Conservation (phyloP, 1,140 invertebrate species). For the Bombyx mori region ASM3026992v2 NC_085116.1:2852001-2852500, state of each 20-base stretch:
- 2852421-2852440: too few relatives aligned
- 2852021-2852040: slow-evolving; percentile 21
- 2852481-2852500: too few relatives aligned
- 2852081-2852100: slow-evolving; percentile 18
- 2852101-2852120: slow-evolving; percentile 18
- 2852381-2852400: too few relatives aligned
- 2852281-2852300: slow-evolving; percentile 19
- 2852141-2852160: slow-evolving; percentile 11
- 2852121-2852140: slow-evolving; percentile 8
- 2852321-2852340: neutral
- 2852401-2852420: too few relatives aligned
- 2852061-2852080: slow-evolving; percentile 10
- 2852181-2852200: slow-evolving; percentile 11
- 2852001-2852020: slow-evolving; percentile 13
- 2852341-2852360: too few relatives aligned
- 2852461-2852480: too few relatives aligned
- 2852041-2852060: slow-evolving; percentile 28
- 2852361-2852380: too few relatives aligned
- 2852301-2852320: slow-evolving; percentile 33
- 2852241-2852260: slow-evolving; percentile 18
- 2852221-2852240: slow-evolving; percentile 8
- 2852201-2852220: slow-evolving; percentile 9
- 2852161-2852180: slow-evolving; percentile 10
- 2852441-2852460: too few relatives aligned
- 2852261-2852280: slow-evolving; percentile 17